Evolutionary conservation across 2,888 invertebrate species (phyloP), one percentile per base, ranked within the genome.

Genomic region (Orchesella flavescens): DNA sequence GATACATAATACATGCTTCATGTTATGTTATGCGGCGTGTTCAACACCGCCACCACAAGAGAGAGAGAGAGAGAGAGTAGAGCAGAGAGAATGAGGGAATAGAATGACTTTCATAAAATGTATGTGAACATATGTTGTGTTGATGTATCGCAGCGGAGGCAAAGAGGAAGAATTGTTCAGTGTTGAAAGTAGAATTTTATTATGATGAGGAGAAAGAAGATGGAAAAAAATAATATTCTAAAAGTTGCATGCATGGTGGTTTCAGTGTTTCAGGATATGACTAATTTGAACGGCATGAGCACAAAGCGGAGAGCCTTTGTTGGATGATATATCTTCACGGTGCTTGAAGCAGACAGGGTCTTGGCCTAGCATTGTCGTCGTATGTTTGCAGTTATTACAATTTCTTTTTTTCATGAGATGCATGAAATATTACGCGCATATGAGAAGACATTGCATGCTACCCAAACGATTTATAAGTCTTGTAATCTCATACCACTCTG

Each of bases 311-410:
- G 68, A 34, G 43, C 73, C 66, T 76, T 82, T 82, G 76, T 82
- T 76, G 69, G 82, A 82, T 82, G 82, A 82, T 81, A 82, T 82
- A 82, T 82, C 81, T 81, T 81, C 76, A 71, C 23, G 71, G 71
- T 82, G 76, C 82, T 82, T 82, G 21, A 76, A 82, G 76, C 65
- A 82, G 75, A 76, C 82, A 76, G 76, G 82, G 82, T 82, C 82
- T 82, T 82, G 82, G 82, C 82, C 82, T 82, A 46, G 75, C 75
- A 65, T 82, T 76, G 82, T 76, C 76, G 69, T 81, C 80, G 66
- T 78, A 66, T 75, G 81, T 81, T 81, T 81, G 82, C 75, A 82
- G 76, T 76, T 82, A 82, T 82, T 82, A 82, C 82, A 82, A 82
- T 76, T 76, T 81, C 63, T 68, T 71, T 81, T 81, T 75, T 74